Evolutionary conservation across 2,797 vertebrate species (phyloP).

Genomic region (Hydrocynus forskahlii): DNA sequence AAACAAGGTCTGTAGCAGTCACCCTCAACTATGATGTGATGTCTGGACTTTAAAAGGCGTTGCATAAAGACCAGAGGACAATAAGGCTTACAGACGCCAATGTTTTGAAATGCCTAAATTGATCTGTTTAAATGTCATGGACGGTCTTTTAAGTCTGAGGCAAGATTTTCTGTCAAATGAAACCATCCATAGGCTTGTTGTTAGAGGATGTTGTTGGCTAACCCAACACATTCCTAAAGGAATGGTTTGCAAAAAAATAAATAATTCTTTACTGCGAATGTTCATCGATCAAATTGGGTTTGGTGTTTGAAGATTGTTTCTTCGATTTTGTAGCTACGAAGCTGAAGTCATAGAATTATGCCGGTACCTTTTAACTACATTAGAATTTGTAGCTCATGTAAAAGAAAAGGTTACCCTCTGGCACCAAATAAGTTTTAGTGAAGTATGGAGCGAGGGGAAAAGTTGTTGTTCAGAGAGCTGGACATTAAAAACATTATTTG

Average conservation of each 20-base stretch:
- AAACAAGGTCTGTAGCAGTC: slow-evolving; percentile 36
- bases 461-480: no score
- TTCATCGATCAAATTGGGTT: no score
- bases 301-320: no score
- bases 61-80: slow-evolving; percentile 43
- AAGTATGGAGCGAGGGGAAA: no score
- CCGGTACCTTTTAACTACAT: no score
- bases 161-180: slow-evolving; percentile 24
- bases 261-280: no score
- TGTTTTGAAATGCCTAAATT: slow-evolving; percentile 58
- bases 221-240: not conserved
- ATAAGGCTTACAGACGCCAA: slow-evolving; percentile 57
- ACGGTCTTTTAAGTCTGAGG: slow-evolving; percentile 34
- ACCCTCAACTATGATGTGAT: slow-evolving; percentile 44
- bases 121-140: slow-evolving; percentile 62
- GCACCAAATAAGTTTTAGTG: no score
- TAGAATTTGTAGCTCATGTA: no score
- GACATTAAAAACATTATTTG: no score
- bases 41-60: slow-evolving; percentile 50
- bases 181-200: slow-evolving; percentile 16
- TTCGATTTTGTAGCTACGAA: no score
- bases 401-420: no score
- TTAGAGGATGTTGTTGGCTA: not conserved
- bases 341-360: no score
- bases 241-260: not conserved